Evolutionary conservation across 2,113 vertebrate species (phyloP), one percentile per base, ranked within the genome.

Genomic region (Reinhardtius hippoglossoides): DNA sequence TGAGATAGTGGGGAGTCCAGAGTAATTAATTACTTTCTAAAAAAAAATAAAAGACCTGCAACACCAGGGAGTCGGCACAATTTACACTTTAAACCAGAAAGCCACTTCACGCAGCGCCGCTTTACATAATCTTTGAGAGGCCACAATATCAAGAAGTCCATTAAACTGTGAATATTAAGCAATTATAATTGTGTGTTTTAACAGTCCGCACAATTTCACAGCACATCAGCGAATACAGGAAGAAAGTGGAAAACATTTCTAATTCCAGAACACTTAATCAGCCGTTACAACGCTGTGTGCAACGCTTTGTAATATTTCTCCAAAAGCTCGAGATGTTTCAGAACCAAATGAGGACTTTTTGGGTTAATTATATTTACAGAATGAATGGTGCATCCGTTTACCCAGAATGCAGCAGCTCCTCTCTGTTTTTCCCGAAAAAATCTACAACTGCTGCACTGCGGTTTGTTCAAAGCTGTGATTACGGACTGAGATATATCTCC

Each of bases 11-110:
- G 69, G 69, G 68, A 76, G 72, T 76, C 86, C 56, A 27, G 27
- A 13, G 1, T 83, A 71, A 89, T 74, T 73, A 86, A 87, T 88
- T 84, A 58, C 86, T 75, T 74, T 67, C 59, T 66, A 3, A 16
- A 15, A 54, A 27, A 35, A 21, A 14, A 37, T 20, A 7, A 31
- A 31, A 46, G 67, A 66, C n/a, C 46, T 65, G 9, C 18, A 74
- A 73, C 60, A 57, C 48, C 7, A 13, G 60, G 58, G 67, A 63
- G 56, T 67, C 0, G 37, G 23, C 55, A 60, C 8, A 60, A 58
- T 74, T 81, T 72, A 21, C 21, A 78, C 69, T 81, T 83, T 78
- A 13, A 78, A 52, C 37, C 24, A 67, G 18, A 64, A 54, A 73
- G 52, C 52, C 55, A 68, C 61, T 81, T 81, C 64, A 75, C 52